Evolutionary conservation across 2,113 vertebrate species (phyloP).

Genomic region (Pachycephala philippinensis): DNA sequence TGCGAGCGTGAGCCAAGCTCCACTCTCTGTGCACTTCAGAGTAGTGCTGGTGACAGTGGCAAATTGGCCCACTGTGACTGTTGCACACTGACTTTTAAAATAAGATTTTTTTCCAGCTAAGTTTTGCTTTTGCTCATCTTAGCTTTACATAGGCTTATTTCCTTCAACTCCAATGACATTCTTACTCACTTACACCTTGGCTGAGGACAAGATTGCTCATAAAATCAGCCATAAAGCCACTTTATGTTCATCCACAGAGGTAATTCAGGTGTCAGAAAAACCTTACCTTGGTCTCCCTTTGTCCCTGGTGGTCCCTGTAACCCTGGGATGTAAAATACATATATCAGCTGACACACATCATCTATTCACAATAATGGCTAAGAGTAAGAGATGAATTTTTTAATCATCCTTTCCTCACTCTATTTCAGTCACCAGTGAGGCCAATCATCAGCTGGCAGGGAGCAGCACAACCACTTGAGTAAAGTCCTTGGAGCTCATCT

Average conservation of each 20-base stretch:
- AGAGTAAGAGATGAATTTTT: neutral
- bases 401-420: neutral
- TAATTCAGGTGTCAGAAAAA: constrained; percentile 15
- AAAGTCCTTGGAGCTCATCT: neutral
- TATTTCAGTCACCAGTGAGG: neutral
- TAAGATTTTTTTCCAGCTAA: neutral
- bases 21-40: neutral
- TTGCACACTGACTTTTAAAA: neutral
- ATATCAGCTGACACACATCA: constrained; percentile 14
- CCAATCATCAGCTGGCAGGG: neutral
- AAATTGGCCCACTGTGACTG: fast-evolving
- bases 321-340: constrained; percentile 57
- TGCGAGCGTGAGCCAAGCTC: neutral
- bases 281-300: constrained; percentile 66
- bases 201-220: neutral
- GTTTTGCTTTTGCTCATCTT: neutral
- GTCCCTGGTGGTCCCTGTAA: constrained; percentile 46
- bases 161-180: neutral
- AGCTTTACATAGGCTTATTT: neutral
- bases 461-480: neutral
- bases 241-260: neutral
- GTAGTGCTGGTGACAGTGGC: neutral
- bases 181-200: neutral
- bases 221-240: constrained; percentile 40
- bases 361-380: neutral